Evolutionary conservation across 2,113 vertebrate species (phyloP).

Genomic region (Brachyistius frenatus): DNA sequence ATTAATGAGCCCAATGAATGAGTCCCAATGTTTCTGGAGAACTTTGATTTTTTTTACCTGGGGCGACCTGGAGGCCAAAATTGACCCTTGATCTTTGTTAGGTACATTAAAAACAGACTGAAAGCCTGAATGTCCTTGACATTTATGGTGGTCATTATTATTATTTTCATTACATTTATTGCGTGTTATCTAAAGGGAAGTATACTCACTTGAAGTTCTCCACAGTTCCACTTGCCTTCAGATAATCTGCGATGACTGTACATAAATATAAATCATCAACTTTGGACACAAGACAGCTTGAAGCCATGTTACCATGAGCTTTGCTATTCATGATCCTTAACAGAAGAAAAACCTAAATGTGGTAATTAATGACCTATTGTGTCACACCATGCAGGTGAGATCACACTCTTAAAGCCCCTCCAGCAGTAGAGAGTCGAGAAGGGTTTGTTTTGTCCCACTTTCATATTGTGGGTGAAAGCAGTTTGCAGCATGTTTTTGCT

Average conservation of each 20-base stretch:
- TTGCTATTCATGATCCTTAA: not conserved
- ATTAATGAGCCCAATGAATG: constrained; percentile 8
- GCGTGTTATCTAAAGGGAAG: too few species aligned
- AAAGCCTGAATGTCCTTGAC: not conserved
- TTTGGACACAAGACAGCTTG: too few species aligned
- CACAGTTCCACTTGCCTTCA: too few species aligned
- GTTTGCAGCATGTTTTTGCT: not conserved
- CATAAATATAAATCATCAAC: not conserved
- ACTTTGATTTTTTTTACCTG: too few species aligned
- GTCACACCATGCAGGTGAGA: not conserved
- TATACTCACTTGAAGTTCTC: too few species aligned
- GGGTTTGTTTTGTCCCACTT: not conserved
- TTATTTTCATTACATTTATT: not conserved
- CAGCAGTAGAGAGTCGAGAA: not conserved
- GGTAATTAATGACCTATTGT: not conserved
- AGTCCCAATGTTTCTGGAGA: not conserved
- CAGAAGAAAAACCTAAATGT: not conserved
- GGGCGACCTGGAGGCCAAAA: too few species aligned
- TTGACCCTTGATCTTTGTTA: not conserved
- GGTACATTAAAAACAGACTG: not conserved
- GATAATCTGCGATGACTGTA: not conserved
- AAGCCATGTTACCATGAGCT: not conserved
- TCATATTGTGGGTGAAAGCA: not conserved
- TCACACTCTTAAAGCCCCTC: not conserved
- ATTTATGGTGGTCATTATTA: too few species aligned